Evolutionary conservation across 2,797 vertebrate genomes (phyloP), one percentile per base, ranked within the genome.

Genomic region (Pteronotus mesoamericanus): DNA sequence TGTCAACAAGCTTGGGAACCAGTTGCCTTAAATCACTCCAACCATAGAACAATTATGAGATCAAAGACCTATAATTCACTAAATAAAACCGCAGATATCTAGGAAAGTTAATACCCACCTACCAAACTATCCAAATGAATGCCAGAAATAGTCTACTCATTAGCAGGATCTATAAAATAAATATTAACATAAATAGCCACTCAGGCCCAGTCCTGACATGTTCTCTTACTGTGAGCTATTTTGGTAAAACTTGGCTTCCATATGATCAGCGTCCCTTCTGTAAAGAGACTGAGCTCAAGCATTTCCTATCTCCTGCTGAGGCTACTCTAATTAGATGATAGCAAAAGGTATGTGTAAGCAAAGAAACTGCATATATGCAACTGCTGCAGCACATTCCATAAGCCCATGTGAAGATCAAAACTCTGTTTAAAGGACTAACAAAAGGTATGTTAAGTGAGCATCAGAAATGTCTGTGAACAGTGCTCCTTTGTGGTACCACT

Each of bases 91-190:
- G 14, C 57, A 22, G 15, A 24, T 42, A 53, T 68, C 71, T 53
- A 2, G 19, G 14, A 44, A 94, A 11, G 21, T 59, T 10, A 86
- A 18, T 15, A 10, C 6, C 48, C 6, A 39, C 37, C 2, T 29
- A 5, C 34, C 18, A 72, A 26, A 68, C 12, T 68, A 6, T 39
- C 57, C 79, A 93, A 91, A 95, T 91, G 82, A 87, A 90, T 37
- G 22, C 37, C 64, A 89, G 37, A 14, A 61, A 48, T 46, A 69
- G n/a, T 66, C 77, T 74, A 87, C 53, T 77, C 72, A 84, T 53
- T 42, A 94, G 26, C 82, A 92, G 18, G 21, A 91, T 29, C 72
- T 90, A 86, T 5, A 86, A 91, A 92, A 90, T 80, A 96, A 91
- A 84, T 91, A 93, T 44, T 80, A 69, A 86, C 51, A 95, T 93